Base-by-base conservation (phyloP, 2,797 vertebrate species). In the Leuciscus waleckii region DNA sequence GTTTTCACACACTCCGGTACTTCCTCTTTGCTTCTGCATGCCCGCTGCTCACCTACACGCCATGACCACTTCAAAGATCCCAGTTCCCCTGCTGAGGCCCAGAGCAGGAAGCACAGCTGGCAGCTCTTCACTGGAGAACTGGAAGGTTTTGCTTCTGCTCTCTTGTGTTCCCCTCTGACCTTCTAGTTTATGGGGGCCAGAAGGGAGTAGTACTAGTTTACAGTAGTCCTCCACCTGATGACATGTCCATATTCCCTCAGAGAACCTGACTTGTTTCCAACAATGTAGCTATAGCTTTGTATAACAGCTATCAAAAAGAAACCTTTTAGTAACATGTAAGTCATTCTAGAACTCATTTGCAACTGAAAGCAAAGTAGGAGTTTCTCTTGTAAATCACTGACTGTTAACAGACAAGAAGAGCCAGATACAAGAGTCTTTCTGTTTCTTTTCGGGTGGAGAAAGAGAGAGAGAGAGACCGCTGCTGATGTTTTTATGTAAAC, bases 21-120 rank as follows among this genome's bases (percentile, higher is more conserved):
- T 76, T 67, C 63, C 23, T 68, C 54, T 61, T 26, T 82, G 37
- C 43, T 81, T 82, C 61, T 43, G 69, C 46, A 49, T 46, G 13
- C 32, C 69, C 78, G 70, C 79, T 85, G 87, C 76, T 81, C 65
- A 67, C 69, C 54, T 63, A 86, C 87, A 83, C 37, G n/a, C 73
- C 35, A 16, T 49, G 46, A 85, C 85, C 82, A 85, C 87, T 87
- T 89, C 80, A 91, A 88, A 91, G 87, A 14, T 58, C 35, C 43
- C 21, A 76, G 86, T 83, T 83, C 67, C 61, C 83, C 71, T 54
- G 67, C 79, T 77, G 86, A 88, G 86, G 46, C 83, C 76, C 76
- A 61, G 79, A 29, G 46, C 85, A 92, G 89, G 89, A 92, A 91
- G 78, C 87, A 51, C 75, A 17, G 9, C 88, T 91, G 92, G 86